Evolutionary conservation across 2,113 vertebrate genomes (phyloP), one percentile per base, ranked within the genome.

Genomic region (Sarotherodon lohbergeri): DNA sequence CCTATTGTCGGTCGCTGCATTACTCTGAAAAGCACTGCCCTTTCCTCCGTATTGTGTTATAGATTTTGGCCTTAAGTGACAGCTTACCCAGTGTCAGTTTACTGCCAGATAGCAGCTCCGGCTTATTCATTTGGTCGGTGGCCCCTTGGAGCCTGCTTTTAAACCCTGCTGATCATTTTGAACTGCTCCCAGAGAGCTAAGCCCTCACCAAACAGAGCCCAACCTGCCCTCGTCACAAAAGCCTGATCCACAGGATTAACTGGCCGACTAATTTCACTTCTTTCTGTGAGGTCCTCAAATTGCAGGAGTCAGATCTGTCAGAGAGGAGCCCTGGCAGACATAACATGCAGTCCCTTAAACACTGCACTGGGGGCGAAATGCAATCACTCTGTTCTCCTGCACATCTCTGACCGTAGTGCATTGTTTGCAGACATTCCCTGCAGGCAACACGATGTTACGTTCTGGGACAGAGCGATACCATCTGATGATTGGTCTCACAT

Each of bases 261-360:
- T 87, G 84, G 90, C 92, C 93, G 91, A 88, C 95, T 97, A 94
- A 97, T 96, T 97, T 96, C 95, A 92, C 95, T 94, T 56, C 96
- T 95, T 95, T 96, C 96, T 96, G 96, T 96, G 96, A 95, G 97
- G 96, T 97, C 96, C 91, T 96, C 95, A 94, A 91, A 94, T 94
- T 96, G 95, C 91, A 63, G 94, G 94, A 91, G 88, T 90, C 29
- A 84, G 91, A 91, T 93, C 80, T 91, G 88, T 86, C 76, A 63
- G 93, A 80, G 90, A 88, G 68, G 92, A 92, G 91, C 89, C 93
- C 85, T 41, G 84, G 85, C 91, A 95, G 92, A 95, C 95, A 95
- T 89, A 95, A 96, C 93, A 95, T 88, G 93, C 91, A 89, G 92
- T 89, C 50, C 85, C 56, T 78, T 84, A 86, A 85, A 91, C 34